Conservation (phyloP, 2,888 invertebrate species). For the Eristalinus aeneus region DNA sequence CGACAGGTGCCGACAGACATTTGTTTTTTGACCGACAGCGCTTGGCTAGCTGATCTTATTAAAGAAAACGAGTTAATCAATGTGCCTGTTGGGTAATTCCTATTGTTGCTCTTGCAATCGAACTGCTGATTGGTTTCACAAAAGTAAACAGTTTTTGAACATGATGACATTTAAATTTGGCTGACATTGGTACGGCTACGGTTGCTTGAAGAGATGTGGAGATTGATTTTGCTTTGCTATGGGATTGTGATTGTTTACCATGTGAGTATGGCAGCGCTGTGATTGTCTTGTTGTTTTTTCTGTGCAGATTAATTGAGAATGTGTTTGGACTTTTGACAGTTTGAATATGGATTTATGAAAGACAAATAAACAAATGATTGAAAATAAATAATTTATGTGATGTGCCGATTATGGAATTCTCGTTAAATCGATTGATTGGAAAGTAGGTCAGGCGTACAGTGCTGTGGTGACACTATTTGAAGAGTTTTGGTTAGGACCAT, state of each 20-base stretch:
- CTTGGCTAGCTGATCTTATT: neutral
- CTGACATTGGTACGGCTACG: conserved; percentile 21
- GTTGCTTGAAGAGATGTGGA: conserved; percentile 74
- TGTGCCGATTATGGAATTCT: neutral
- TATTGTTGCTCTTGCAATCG: neutral
- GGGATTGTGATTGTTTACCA: conserved; percentile 74
- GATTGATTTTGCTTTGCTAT: conserved; percentile 75
- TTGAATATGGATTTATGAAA: neutral
- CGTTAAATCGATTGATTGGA: neutral
- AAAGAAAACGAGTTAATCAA: conserved; percentile 25
- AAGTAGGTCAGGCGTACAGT: neutral
- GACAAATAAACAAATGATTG: conserved; percentile 23
- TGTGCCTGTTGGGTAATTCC: conserved; percentile 15
- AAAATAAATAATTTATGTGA: conserved; percentile 10
- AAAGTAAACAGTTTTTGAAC: conserved; percentile 24
- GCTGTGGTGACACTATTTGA: conserved; percentile 23
- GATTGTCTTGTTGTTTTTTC: neutral
- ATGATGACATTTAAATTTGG: conserved; percentile 27
- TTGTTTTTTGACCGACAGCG: conserved; percentile 33
- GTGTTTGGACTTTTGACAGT: conserved; percentile 15
- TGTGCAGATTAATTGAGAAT: conserved; percentile 6
- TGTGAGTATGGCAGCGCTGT: conserved; percentile 71
- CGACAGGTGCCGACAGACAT: neutral
- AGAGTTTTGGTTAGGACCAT: conserved; percentile 26
- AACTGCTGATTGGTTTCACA: conserved; percentile 20